Conservation (phyloP, 2,888 invertebrate species). For the Phyllotreta cruciferae region DNA sequence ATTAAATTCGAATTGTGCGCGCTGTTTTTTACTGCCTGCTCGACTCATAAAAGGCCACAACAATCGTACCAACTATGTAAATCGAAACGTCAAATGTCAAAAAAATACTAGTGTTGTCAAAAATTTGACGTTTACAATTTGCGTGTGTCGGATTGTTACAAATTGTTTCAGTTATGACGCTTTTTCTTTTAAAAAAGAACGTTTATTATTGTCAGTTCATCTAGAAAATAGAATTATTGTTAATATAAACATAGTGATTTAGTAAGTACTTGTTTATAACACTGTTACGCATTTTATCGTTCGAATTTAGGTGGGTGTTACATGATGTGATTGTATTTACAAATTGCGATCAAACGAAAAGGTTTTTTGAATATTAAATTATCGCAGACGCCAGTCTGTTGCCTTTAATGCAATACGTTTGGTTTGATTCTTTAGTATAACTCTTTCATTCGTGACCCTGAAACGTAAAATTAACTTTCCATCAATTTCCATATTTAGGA, state of each 20-base stretch:
- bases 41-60: too few relatives aligned
- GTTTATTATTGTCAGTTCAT: slow-evolving; percentile 9
- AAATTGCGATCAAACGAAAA: not conserved
- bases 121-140: slow-evolving; percentile 24
- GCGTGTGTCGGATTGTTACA: slow-evolving; percentile 20
- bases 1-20: too few relatives aligned
- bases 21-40: too few relatives aligned
- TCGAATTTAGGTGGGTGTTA: slow-evolving; percentile 24
- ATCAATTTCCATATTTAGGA: slow-evolving; percentile 30
- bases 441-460: slow-evolving; percentile 21
- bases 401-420: slow-evolving; percentile 6
- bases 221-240: slow-evolving; percentile 17
- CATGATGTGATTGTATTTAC: slow-evolving; percentile 23
- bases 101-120: slow-evolving; percentile 15
- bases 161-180: slow-evolving; percentile 25
- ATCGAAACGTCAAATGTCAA: too few relatives aligned
- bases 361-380: slow-evolving; percentile 10
- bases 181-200: slow-evolving; percentile 16
- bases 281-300: slow-evolving; percentile 3
- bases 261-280: slow-evolving; percentile 16
- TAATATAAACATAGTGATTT: slow-evolving; percentile 11
- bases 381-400: not conserved
- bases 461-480: slow-evolving; percentile 21
- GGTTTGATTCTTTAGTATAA: not conserved
- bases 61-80: too few relatives aligned